phyloP scores from a whole-genome alignment of 2,113 vertebrate species.

The Nestor notabilis region DNA sequence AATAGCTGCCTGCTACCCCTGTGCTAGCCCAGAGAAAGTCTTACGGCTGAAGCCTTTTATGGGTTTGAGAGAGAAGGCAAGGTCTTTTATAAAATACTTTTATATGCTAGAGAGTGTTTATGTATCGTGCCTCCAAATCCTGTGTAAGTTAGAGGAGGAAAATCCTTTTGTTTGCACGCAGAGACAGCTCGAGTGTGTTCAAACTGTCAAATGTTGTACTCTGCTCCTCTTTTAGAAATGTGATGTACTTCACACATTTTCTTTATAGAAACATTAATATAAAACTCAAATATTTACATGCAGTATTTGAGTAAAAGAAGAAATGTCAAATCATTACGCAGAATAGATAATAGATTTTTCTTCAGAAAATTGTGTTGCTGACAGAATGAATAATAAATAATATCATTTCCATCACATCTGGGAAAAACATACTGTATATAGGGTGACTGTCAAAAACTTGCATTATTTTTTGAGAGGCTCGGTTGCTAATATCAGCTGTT shows the following conservation, averaged over 20 bases:
- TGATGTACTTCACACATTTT: background rate
- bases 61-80: background rate
- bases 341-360: constrained; percentile 39
- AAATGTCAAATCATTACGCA: background rate
- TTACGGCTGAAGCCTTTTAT: constrained; percentile 3
- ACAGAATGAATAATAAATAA: constrained; percentile 40
- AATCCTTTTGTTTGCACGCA: constrained; percentile 60
- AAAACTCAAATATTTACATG: constrained; percentile 43
- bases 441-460: constrained; percentile 9
- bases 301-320: background rate
- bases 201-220: background rate
- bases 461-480: constrained; percentile 25
- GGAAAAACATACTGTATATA: background rate
- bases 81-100: background rate
- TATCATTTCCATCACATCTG: constrained; percentile 17
- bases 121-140: background rate
- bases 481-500: background rate
- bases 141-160: background rate
- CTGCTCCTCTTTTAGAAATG: background rate
- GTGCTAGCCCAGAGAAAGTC: constrained; percentile 38
- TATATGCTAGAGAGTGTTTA: background rate
- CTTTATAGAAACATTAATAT: constrained; percentile 27
- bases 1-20: constrained; percentile 74
- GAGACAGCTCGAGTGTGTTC: background rate
- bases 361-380: constrained; percentile 43